These are phyloP conservation scores for Bombylius major DNA, from an alignment of 2,888 invertebrate species.

Conservation along the genomic window DNA sequence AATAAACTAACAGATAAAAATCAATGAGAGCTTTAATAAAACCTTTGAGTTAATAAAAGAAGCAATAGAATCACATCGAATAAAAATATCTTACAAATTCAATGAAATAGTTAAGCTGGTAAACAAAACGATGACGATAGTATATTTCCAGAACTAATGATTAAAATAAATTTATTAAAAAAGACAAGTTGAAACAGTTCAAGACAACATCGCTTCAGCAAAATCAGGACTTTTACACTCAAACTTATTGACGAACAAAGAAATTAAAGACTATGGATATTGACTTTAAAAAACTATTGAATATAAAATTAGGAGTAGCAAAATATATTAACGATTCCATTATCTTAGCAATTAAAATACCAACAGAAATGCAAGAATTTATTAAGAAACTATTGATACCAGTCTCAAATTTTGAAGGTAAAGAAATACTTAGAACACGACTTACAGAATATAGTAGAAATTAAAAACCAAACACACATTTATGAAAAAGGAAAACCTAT, in stretches of 20 bases:
- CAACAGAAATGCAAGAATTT: neutral
- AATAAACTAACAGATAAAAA: neutral
- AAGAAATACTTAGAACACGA: neutral
- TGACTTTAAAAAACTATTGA: constrained; percentile 6
- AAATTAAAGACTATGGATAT: constrained; percentile 6
- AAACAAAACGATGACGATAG: neutral
- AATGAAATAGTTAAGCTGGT: constrained; percentile 7
- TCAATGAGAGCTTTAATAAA: constrained; percentile 7
- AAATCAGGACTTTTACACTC: constrained; percentile 2
- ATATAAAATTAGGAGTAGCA: constrained; percentile 6
- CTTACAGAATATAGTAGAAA: neutral
- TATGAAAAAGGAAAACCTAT: neutral
- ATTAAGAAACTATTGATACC: neutral
- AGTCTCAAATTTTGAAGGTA: neutral
- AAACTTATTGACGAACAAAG: constrained; percentile 4
- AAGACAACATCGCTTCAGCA: constrained; percentile 6
- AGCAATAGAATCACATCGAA: constrained; percentile 2
- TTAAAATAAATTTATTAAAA: constrained; percentile 8
- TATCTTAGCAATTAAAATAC: neutral
- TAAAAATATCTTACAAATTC: neutral
- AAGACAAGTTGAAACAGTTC: constrained; percentile 9
- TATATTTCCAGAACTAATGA: constrained; percentile 3
- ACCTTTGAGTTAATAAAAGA: constrained; percentile 3
- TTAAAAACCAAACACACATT: neutral
- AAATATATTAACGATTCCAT: neutral